Conservation (phyloP, 2,888 invertebrate genomes). For the Scotopteryx bipunctaria region DNA sequence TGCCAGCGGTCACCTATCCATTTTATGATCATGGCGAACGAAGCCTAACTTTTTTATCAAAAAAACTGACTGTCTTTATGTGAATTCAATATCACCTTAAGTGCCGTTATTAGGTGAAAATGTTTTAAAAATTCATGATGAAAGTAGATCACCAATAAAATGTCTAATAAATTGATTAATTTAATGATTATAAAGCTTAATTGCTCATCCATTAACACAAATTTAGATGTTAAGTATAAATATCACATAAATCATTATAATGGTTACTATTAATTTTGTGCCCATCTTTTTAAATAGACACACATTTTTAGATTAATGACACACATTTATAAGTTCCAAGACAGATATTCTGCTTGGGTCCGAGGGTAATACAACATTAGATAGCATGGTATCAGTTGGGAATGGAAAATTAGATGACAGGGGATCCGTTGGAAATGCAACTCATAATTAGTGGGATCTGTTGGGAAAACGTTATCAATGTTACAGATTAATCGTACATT, state of each 20-base stretch:
- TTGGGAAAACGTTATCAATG: not conserved
- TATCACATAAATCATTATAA: slow-evolving; percentile 7
- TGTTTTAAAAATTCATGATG: not conserved
- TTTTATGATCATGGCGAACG: no score
- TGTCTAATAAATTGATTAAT: slow-evolving; percentile 2
- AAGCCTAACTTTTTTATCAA: no score
- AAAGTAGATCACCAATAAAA: not conserved
- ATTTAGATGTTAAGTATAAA: not conserved
- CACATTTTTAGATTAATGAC: not conserved
- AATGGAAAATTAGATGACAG: no score
- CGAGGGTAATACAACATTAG: no score
- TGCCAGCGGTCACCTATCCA: no score
- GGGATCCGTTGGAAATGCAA: no score
- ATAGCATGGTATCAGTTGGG: no score
- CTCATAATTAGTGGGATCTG: no score
- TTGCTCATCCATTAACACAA: slow-evolving; percentile 8
- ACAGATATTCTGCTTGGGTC: no score
- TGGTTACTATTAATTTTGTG: not conserved
- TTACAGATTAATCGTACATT: not conserved
- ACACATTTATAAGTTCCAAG: no score
- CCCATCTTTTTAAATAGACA: slow-evolving; percentile 5
- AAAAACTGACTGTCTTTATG: no score
- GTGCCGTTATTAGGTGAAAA: not conserved
- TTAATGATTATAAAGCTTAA: slow-evolving; percentile 9
- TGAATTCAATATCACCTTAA: not conserved